phyloP scores from a whole-genome alignment of 2,888 invertebrate genomes.

The Pheosia tremula region DNA sequence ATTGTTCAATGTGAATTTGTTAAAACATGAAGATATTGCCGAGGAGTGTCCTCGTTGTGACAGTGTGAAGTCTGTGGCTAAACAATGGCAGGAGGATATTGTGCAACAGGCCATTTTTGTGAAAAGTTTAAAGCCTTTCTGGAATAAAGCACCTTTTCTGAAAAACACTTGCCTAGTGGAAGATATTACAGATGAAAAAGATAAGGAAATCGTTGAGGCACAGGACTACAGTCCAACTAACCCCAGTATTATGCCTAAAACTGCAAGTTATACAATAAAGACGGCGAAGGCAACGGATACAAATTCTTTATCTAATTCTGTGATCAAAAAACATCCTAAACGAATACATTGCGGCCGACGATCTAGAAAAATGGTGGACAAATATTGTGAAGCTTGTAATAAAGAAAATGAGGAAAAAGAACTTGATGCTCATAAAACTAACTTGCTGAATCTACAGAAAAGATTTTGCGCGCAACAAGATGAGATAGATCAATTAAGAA shows the following conservation, averaged over 20 bases:
- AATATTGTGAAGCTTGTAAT: constrained; percentile 47
- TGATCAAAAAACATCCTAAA: constrained; percentile 14
- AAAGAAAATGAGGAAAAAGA: constrained; percentile 37
- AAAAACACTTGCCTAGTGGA: constrained; percentile 15
- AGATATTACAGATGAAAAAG: not conserved
- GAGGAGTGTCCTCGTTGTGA: constrained; percentile 33
- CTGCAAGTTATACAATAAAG: constrained; percentile 13
- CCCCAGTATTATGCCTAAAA: not conserved
- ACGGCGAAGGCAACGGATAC: constrained; percentile 21
- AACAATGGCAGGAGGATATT: constrained; percentile 67
- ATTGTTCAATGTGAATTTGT: constrained; percentile 59
- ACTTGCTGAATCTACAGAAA: constrained; percentile 52
- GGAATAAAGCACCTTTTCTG: constrained; percentile 24
- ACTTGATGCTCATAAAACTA: constrained; percentile 41
- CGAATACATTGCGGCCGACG: constrained; percentile 28
- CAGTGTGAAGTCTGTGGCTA: constrained; percentile 57
- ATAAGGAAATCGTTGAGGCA: not conserved
- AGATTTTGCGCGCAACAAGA: constrained; percentile 50
- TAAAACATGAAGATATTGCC: constrained; percentile 43
- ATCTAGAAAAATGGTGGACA: constrained; percentile 46
- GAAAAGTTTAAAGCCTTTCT: constrained; percentile 47
- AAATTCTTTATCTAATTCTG: constrained; percentile 19
- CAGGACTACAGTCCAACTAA: not conserved
- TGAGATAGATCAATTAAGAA: constrained; percentile 58
- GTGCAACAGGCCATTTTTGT: constrained; percentile 59